Percentiles rank a stretch among this genome's conserved stretches.
Evolutionary conservation across 2,113 vertebrate species (phyloP).

Genomic region (Zosterops borbonicus): DNA sequence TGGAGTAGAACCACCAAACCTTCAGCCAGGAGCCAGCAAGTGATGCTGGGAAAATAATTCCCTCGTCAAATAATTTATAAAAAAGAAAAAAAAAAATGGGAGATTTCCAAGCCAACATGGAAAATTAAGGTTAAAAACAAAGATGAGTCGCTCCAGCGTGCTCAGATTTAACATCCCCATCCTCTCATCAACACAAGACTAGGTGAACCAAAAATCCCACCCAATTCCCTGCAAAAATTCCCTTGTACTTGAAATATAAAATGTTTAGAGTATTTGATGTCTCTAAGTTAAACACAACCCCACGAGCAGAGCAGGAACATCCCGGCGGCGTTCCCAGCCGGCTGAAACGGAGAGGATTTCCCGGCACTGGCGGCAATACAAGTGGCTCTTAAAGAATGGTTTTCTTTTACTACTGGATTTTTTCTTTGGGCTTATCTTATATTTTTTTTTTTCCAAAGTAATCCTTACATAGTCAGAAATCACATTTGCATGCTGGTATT

Average conservation of each 20-base stretch:
- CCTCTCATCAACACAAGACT: neutral
- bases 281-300: neutral
- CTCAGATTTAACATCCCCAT: neutral
- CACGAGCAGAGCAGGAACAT: neutral
- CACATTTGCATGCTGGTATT: slow-evolving; percentile 59
- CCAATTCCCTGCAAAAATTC: accelerated
- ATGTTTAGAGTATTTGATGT: neutral
- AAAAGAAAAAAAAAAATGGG: accelerated
- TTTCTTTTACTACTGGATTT: slow-evolving; percentile 16
- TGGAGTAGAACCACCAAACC: neutral
- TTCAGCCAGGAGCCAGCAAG: neutral
- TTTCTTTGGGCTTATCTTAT: slow-evolving; percentile 38
- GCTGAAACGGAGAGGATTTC: slow-evolving; percentile 46
- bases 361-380: slow-evolving; percentile 16
- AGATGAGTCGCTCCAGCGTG: accelerated
- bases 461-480: slow-evolving; percentile 56
- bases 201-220: accelerated
- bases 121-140: neutral
- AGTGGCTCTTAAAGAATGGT: neutral
- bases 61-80: neutral
- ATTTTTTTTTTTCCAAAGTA: neutral
- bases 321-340: neutral
- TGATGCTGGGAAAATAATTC: accelerated
- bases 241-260: accelerated
- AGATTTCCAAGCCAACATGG: neutral